Percentiles rank a stretch among this genome's conserved stretches.
Evolutionary conservation across 1,140 invertebrate species (phyloP).

Genomic region (Thereuonema tuberculata): DNA sequence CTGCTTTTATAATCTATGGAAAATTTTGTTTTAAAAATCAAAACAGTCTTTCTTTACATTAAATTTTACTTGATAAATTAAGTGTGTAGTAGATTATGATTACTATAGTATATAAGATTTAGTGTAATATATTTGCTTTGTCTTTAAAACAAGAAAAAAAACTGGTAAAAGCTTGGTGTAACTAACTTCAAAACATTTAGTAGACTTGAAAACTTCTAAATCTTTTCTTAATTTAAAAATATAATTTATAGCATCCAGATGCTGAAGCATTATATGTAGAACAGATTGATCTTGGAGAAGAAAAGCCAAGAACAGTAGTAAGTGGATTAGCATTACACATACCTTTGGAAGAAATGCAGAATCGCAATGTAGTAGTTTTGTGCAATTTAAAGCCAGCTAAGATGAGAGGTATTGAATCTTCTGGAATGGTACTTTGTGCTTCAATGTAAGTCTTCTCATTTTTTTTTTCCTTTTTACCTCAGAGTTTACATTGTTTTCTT

Average conservation of each 20-base stretch:
- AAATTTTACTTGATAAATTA: too few species aligned
- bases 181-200: too few species aligned
- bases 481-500: too few species aligned
- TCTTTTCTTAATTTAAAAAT: neutral
- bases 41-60: too few species aligned
- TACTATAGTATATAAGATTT: too few species aligned
- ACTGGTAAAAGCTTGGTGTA: too few species aligned
- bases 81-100: too few species aligned
- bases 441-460: conserved; percentile 43
- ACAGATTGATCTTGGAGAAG: conserved; percentile 63
- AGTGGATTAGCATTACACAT: conserved; percentile 84
- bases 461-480: neutral
- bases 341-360: conserved; percentile 70
- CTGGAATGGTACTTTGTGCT: conserved; percentile 82
- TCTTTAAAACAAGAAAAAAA: too few species aligned
- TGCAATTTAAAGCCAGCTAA: conserved; percentile 90
- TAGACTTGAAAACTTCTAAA: conserved; percentile 1
- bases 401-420: conserved; percentile 75
- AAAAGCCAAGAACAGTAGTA: conserved; percentile 50
- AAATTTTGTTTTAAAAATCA: too few species aligned
- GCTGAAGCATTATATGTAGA: conserved; percentile 90
- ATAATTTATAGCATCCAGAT: conserved; percentile 85
- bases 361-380: conserved; percentile 71
- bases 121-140: too few species aligned
- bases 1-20: too few species aligned